Evolutionary conservation across 2,797 vertebrate species (phyloP).

Genomic region (Protosalanx chinensis): DNA sequence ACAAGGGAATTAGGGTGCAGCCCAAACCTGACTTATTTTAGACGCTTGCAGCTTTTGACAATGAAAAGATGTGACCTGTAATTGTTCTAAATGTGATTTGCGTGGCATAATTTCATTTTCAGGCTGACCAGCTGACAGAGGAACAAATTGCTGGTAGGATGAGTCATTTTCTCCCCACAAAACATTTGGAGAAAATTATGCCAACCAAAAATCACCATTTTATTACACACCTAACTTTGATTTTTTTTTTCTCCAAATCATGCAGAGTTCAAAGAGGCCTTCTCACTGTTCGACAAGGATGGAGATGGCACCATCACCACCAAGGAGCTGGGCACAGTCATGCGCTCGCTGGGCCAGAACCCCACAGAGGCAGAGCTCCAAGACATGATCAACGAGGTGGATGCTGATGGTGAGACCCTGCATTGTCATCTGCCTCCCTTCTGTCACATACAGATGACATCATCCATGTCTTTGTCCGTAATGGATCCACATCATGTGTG

Average conservation of each 20-base stretch:
- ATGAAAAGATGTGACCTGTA: not conserved
- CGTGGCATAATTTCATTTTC: conserved; percentile 6
- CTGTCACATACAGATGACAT: not conserved
- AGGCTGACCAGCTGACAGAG: conserved; percentile 62
- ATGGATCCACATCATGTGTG: not conserved
- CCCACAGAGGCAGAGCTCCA: conserved; percentile 83
- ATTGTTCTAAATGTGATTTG: not conserved
- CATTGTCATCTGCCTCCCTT: not conserved
- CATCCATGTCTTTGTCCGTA: not conserved
- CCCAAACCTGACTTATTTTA: conserved; percentile 29
- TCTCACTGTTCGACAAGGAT: conserved; percentile 88
- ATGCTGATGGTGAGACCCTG: conserved; percentile 66
- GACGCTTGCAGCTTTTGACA: not conserved
- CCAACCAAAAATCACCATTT: too few relatives aligned
- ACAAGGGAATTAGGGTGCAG: conserved; percentile 22
- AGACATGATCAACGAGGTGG: conserved; percentile 68
- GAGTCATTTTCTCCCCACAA: not conserved
- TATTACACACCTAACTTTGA: too few relatives aligned
- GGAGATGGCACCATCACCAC: conserved; percentile 73
- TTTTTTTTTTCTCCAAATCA: conserved; percentile 3
- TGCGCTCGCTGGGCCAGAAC: conserved; percentile 78
- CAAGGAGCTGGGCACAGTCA: conserved; percentile 73
- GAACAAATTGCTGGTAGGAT: conserved; percentile 61
- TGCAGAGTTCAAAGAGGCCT: conserved; percentile 71
- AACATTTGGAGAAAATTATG: not conserved